These are phyloP conservation scores for Leptura quadrifasciata DNA, from an alignment of 2,888 invertebrate genomes.

Conservation along the genomic window DNA sequence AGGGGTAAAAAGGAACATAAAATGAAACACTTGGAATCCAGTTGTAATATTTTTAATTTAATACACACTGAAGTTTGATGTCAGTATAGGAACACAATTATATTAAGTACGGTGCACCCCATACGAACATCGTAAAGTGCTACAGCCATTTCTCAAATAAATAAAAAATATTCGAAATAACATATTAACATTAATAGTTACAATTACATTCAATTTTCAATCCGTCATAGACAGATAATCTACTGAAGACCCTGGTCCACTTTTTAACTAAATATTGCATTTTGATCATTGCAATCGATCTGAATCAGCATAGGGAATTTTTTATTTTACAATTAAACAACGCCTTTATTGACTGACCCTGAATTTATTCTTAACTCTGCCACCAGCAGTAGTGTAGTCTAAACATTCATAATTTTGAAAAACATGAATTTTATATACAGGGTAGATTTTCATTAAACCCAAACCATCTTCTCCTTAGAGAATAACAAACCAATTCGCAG, in stretches of 20 bases:
- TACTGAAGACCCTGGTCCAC: conserved; percentile 71
- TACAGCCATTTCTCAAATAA: conserved; percentile 72
- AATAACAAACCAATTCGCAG: neutral
- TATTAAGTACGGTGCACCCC: conserved; percentile 70
- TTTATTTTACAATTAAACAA: conserved; percentile 8
- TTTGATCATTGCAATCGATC: conserved; percentile 57
- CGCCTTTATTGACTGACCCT: conserved; percentile 33
- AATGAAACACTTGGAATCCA: conserved; percentile 32
- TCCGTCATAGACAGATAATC: conserved; percentile 42
- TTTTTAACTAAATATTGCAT: conserved; percentile 70
- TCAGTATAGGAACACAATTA: conserved; percentile 73
- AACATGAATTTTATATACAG: conserved; percentile 23
- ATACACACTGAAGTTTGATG: conserved; percentile 73
- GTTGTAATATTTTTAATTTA: conserved; percentile 71
- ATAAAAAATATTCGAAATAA: conserved; percentile 71
- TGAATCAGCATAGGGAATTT: conserved; percentile 49
- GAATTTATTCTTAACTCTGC: conserved; percentile 27
- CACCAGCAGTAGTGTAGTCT: neutral
- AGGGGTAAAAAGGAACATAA: neutral
- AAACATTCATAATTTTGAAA: conserved; percentile 21
- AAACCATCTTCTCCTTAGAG: conserved; percentile 3
- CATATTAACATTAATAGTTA: conserved; percentile 72
- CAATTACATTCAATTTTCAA: conserved; percentile 66
- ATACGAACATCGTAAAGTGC: conserved; percentile 71
- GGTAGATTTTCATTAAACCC: conserved; percentile 25